These are phyloP conservation scores for Byasa hedistus DNA, from an alignment of 2,888 invertebrate species.

Conservation along the genomic window DNA sequence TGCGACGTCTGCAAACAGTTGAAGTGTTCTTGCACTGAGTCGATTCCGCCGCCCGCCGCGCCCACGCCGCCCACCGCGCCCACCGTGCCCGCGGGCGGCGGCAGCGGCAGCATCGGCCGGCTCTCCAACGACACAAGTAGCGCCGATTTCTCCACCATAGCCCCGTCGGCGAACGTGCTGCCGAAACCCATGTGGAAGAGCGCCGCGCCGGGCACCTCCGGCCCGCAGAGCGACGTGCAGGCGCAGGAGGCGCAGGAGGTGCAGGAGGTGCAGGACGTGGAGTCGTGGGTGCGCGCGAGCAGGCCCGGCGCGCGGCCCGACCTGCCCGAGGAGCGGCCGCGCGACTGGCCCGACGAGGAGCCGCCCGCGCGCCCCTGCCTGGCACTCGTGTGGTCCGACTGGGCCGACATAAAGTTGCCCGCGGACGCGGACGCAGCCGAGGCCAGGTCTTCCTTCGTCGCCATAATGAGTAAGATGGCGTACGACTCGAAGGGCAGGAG, in stretches of 20 bases:
- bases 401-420: neutral
- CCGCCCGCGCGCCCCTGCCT: neutral
- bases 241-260: too few relatives aligned
- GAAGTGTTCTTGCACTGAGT: slow-evolving; percentile 39
- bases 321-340: neutral
- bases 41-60: slow-evolving; percentile 16
- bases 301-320: neutral
- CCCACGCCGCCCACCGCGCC: neutral
- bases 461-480: neutral
- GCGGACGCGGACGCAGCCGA: neutral
- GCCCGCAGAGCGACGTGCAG: too few relatives aligned
- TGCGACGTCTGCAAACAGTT: slow-evolving; percentile 42
- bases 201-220: neutral
- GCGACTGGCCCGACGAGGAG: neutral
- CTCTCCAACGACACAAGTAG: slow-evolving; percentile 1
- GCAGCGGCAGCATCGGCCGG: slow-evolving; percentile 11
- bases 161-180: slow-evolving; percentile 26
- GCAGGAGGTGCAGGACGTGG: slow-evolving; percentile 26
- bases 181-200: slow-evolving; percentile 27
- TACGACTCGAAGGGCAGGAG: neutral
- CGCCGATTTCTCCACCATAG: neutral
- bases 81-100: too few relatives aligned
- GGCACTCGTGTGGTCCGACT: neutral
- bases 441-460: neutral
- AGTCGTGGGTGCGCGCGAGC: slow-evolving; percentile 32